Conservation (phyloP, 2,113 vertebrate genomes). For the Passer montanus region DNA sequence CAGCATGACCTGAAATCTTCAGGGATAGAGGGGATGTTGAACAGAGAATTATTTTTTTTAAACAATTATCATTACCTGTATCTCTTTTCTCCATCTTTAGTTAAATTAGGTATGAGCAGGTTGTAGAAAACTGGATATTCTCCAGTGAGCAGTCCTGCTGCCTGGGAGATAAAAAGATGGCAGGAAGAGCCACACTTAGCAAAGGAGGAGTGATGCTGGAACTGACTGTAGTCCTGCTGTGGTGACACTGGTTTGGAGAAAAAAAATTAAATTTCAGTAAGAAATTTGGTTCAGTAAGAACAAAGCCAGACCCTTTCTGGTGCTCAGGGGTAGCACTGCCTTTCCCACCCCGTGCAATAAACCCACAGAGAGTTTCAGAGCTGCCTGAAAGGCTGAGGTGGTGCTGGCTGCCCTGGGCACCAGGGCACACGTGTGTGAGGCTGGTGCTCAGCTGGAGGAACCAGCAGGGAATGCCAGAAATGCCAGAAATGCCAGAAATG, state of each 20-base stretch:
- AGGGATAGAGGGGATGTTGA: not conserved
- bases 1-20: not conserved
- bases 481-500: not conserved
- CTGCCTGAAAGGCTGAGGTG: not conserved
- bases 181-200: not conserved
- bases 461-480: not conserved
- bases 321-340: not conserved
- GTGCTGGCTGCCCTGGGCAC: not conserved
- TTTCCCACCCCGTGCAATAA: not conserved
- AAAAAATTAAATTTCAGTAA: not conserved
- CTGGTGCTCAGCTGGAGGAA: not conserved
- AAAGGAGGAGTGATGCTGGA: not conserved
- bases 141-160: not conserved
- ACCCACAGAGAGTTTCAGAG: not conserved
- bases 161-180: not conserved
- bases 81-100: not conserved
- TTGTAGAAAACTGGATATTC: not conserved
- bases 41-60: not conserved
- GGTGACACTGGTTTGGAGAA: not conserved
- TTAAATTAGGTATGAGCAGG: not conserved
- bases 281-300: not conserved
- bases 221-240: not conserved
- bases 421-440: rapidly evolving
- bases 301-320: not conserved
- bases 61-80: not conserved